phyloP scores from a whole-genome alignment of 2,113 vertebrate species.

The Oreochromis niloticus region DNA sequence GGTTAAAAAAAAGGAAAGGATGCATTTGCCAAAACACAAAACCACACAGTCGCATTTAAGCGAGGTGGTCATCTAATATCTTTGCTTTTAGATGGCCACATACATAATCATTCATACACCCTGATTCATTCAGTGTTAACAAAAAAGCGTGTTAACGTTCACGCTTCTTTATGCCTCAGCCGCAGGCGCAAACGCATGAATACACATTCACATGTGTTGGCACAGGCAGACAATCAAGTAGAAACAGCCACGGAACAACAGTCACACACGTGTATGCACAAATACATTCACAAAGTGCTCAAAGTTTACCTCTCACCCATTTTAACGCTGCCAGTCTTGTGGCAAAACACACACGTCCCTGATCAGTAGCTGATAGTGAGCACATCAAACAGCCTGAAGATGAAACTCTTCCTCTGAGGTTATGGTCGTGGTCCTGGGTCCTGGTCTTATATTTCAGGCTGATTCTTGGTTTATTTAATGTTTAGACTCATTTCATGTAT shows the following conservation, averaged over 20 bases:
- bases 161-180: constrained; percentile 1
- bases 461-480: not conserved
- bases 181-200: not conserved
- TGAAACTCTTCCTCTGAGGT: constrained; percentile 32
- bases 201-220: not conserved
- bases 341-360: not conserved
- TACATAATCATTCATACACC: not conserved
- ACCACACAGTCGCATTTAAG: not conserved
- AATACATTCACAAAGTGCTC: not conserved
- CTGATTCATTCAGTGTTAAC: not conserved
- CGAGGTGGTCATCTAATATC: not conserved
- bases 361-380: constrained; percentile 32
- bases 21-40: not conserved
- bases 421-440: not conserved
- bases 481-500: not conserved
- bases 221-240: not conserved
- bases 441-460: not conserved
- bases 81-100: constrained; percentile 7
- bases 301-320: constrained; percentile 6
- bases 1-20: not conserved
- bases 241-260: not conserved
- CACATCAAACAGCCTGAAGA: constrained; percentile 21
- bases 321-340: not conserved
- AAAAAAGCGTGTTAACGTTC: not conserved
- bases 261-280: not conserved